Evolutionary conservation across 1,140 invertebrate species (phyloP).

Genomic region (Micrasema longulum): DNA sequence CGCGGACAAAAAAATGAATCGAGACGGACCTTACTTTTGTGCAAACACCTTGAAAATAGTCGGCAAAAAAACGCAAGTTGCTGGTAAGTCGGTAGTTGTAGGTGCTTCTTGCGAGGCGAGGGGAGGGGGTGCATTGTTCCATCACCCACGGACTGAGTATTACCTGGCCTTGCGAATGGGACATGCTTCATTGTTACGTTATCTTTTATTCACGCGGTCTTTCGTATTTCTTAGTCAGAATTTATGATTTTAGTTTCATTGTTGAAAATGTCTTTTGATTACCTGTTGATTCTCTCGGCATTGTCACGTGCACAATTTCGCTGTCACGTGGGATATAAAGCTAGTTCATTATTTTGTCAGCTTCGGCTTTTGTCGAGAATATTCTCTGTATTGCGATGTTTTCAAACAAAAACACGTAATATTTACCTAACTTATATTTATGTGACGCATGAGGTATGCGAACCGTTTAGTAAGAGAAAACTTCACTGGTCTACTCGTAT

Average conservation of each 20-base stretch:
- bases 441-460: too few relatives aligned
- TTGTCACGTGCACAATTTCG: constrained; percentile 28
- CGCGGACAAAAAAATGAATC: constrained; percentile 43
- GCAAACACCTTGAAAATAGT: constrained; percentile 49
- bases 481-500: too few relatives aligned
- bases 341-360: constrained; percentile 39
- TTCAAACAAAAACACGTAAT: too few relatives aligned
- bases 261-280: constrained; percentile 47
- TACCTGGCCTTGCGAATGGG: constrained; percentile 50
- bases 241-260: constrained; percentile 48
- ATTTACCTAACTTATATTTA: too few relatives aligned
- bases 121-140: constrained; percentile 48
- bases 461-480: too few relatives aligned
- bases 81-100: constrained; percentile 16
- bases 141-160: constrained; percentile 53
- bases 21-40: constrained; percentile 53
- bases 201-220: constrained; percentile 43
- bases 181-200: constrained; percentile 50
- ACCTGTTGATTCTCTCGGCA: constrained; percentile 48
- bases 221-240: constrained; percentile 38
- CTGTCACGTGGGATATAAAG: constrained; percentile 22
- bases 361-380: constrained; percentile 23
- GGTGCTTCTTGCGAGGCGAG: constrained; percentile 1
- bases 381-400: too few relatives aligned
- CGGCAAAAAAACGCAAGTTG: constrained; percentile 49